Conservation (phyloP, 2,888 invertebrate genomes). For the Andrena camellia region DNA sequence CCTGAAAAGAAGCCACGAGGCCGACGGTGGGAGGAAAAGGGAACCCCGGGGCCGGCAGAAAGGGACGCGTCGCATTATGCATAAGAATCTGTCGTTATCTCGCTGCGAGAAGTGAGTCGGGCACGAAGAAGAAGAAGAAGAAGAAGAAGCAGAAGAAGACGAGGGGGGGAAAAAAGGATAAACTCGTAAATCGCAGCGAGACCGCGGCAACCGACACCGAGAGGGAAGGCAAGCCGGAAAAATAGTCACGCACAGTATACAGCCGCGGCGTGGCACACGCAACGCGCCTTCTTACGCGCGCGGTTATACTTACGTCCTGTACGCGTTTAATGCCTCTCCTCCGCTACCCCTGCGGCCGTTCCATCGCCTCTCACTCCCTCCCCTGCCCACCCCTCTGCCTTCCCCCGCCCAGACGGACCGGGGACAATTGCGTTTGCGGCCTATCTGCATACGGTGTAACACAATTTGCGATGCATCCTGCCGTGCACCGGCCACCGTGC, state of each 20-base stretch:
- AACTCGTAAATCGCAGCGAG: constrained; percentile 58
- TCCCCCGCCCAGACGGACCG: constrained; percentile 21
- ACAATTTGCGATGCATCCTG: constrained; percentile 70
- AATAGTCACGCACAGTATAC: constrained; percentile 66
- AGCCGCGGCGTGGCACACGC: constrained; percentile 59
- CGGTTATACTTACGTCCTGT: constrained; percentile 47
- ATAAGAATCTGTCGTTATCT: constrained; percentile 59
- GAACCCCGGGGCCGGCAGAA: constrained; percentile 7
- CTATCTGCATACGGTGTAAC: constrained; percentile 71
- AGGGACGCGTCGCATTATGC: constrained; percentile 50
- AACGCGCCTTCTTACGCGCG: constrained; percentile 48
- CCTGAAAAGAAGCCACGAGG: constrained; percentile 39
- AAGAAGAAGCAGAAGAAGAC: not conserved
- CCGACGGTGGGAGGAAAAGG: not conserved
- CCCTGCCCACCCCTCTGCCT: not conserved
- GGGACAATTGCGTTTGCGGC: constrained; percentile 82
- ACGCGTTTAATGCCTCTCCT: constrained; percentile 47
- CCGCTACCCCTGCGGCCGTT: constrained; percentile 20
- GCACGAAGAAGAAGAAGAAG: constrained; percentile 14
- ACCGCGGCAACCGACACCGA: constrained; percentile 52
- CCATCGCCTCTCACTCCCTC: constrained; percentile 6
- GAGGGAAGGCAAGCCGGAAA: constrained; percentile 50
- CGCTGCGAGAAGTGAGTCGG: constrained; percentile 16
- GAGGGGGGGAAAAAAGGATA: constrained; percentile 33
- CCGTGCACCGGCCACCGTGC: constrained; percentile 35